phyloP scores from a whole-genome alignment of 2,113 vertebrate genomes.

The Brachyhypopomus gauderio region DNA sequence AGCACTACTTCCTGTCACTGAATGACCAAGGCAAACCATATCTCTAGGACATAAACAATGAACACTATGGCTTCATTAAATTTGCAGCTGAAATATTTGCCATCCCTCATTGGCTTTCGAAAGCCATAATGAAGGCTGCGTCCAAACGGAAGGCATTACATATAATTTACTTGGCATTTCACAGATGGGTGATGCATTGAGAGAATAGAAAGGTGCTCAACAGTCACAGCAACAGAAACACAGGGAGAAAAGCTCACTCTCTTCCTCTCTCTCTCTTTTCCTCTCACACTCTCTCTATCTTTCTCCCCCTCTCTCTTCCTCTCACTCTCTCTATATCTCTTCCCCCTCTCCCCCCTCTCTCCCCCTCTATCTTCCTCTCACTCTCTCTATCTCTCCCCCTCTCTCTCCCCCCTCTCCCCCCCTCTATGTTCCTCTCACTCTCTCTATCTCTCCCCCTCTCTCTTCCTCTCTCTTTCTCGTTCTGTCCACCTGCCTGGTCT shows the following conservation, averaged over 20 bases:
- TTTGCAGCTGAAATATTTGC: conserved; percentile 77
- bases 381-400: background rate
- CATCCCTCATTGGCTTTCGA: conserved; percentile 78
- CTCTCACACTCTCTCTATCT: background rate
- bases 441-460: background rate
- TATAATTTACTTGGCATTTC: conserved; percentile 79
- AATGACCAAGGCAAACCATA: conserved; percentile 35
- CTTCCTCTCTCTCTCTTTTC: too few relatives aligned
- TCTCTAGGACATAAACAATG: conserved; percentile 57
- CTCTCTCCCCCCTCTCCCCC: background rate
- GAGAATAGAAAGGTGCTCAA: conserved; percentile 66
- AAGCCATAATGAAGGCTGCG: conserved; percentile 74
- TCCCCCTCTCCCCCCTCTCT: too few relatives aligned
- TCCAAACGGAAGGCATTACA: conserved; percentile 73
- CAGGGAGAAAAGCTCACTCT: background rate
- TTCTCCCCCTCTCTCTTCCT: background rate
- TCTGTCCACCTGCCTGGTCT: background rate
- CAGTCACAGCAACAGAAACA: conserved; percentile 62
- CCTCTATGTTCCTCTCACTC: too few relatives aligned
- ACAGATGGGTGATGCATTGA: conserved; percentile 73
- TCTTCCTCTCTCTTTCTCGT: background rate
- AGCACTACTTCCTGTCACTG: conserved; percentile 21
- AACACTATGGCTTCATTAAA: conserved; percentile 76
- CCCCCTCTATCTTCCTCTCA: too few relatives aligned
- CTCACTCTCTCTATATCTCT: too few relatives aligned